Evolutionary conservation across 2,888 invertebrate genomes (phyloP).

Genomic region (Pseudeuparius sepicola): DNA sequence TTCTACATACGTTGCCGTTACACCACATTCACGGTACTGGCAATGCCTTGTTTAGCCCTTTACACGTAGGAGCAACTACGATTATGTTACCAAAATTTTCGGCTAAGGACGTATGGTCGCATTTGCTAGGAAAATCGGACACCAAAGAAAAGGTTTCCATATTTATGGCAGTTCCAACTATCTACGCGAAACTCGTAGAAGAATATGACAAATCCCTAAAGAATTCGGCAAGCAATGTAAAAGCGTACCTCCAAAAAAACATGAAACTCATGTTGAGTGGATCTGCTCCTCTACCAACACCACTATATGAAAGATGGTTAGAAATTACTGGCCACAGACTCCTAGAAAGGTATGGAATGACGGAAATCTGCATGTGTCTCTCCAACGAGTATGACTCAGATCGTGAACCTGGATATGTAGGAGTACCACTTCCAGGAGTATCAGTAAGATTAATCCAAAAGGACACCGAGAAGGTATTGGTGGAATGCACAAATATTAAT

Average conservation of each 20-base stretch:
- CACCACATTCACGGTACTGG: slow-evolving; percentile 81
- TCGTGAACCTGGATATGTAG: slow-evolving; percentile 56
- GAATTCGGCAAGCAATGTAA: slow-evolving; percentile 46
- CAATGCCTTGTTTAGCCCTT: slow-evolving; percentile 66
- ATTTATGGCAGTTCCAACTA: slow-evolving; percentile 86
- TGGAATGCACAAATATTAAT: slow-evolving; percentile 32
- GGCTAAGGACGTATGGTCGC: slow-evolving; percentile 57
- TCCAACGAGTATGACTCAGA: slow-evolving; percentile 64
- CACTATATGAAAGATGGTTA: slow-evolving; percentile 65
- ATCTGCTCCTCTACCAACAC: slow-evolving; percentile 69
- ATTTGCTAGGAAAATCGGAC: slow-evolving; percentile 54
- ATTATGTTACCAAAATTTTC: slow-evolving; percentile 61
- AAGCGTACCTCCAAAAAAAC: slow-evolving; percentile 40
- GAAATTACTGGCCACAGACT: slow-evolving; percentile 65
- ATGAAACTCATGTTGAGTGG: slow-evolving; percentile 51
- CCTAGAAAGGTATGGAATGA: slow-evolving; percentile 56
- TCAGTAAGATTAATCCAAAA: slow-evolving; percentile 46
- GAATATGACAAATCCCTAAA: slow-evolving; percentile 59
- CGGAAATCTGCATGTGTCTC: slow-evolving; percentile 80
- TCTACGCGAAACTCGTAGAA: slow-evolving; percentile 67
- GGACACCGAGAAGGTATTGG: slow-evolving; percentile 25
- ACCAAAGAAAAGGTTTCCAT: slow-evolving; percentile 53
- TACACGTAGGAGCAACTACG: slow-evolving; percentile 67
- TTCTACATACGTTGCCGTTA: slow-evolving; percentile 71
- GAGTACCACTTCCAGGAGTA: slow-evolving; percentile 64